These are phyloP conservation scores for Drosophila mettleri DNA, from an alignment of 2,888 invertebrate genomes.

Conservation along the genomic window DNA sequence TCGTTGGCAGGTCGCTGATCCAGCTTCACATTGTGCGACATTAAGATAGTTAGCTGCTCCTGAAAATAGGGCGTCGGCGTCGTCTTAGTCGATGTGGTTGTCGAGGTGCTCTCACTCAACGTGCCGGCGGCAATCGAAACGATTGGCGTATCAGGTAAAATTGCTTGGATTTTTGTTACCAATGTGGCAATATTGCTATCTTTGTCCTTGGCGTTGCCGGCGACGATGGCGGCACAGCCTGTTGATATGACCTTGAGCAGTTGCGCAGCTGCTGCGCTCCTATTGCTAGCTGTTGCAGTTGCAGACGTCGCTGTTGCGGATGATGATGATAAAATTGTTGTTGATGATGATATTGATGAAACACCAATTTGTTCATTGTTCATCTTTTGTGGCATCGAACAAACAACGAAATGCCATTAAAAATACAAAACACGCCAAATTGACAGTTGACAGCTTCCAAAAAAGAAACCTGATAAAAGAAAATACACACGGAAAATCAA, in stretches of 20 bases:
- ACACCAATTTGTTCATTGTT: conserved; percentile 82
- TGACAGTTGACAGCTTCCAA: conserved; percentile 22
- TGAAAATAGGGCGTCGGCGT: conserved; percentile 77
- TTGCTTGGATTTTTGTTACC: conserved; percentile 69
- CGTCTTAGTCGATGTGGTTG: conserved; percentile 82
- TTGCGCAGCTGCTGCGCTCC: conserved; percentile 54
- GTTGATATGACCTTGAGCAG: conserved; percentile 62
- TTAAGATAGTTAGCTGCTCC: conserved; percentile 63
- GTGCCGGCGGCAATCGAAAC: conserved; percentile 82
- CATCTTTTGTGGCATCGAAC: conserved; percentile 71
- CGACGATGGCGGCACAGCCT: conserved; percentile 42
- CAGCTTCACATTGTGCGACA: conserved; percentile 64
- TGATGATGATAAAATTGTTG: conserved; percentile 47
- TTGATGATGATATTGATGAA: conserved; percentile 51
- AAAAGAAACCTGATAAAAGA: conserved; percentile 8
- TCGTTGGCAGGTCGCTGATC: conserved; percentile 38
- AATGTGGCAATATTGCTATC: conserved; percentile 47
- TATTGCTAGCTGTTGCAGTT: conserved; percentile 33
- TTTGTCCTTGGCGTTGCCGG: conserved; percentile 6
- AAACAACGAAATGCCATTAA: conserved; percentile 74
- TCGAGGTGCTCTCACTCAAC: conserved; percentile 81
- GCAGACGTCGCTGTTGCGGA: conserved; percentile 37
- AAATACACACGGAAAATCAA: no score
- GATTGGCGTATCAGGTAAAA: conserved; percentile 81
- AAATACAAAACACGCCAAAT: conserved; percentile 34